A percentile compares a stretch with the other conserved stretches of the same genome.
Evolutionary conservation across 2,113 vertebrate species (phyloP).

Genomic region (Microcebus murinus): DNA sequence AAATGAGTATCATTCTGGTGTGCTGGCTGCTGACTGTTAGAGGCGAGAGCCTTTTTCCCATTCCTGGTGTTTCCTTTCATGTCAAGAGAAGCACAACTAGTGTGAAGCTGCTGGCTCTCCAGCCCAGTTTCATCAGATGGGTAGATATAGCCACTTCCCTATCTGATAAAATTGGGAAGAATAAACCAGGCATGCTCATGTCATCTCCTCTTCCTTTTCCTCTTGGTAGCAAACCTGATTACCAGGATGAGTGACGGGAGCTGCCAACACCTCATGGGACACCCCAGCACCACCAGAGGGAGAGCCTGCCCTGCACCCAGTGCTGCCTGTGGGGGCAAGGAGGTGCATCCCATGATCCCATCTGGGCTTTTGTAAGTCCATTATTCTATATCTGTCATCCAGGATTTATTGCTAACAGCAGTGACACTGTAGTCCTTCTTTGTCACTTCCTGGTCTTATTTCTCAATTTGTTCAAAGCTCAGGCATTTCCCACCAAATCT

Average conservation of each 20-base stretch:
- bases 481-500: neutral
- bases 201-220: neutral
- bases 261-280: neutral
- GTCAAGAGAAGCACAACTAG: neutral
- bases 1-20: neutral
- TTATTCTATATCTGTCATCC: neutral
- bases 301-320: neutral
- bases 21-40: neutral
- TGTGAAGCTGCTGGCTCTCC: neutral
- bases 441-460: neutral
- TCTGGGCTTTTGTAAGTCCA: neutral
- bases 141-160: neutral
- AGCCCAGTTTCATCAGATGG: neutral
- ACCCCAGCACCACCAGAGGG: neutral
- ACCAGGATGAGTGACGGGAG: neutral
- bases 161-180: neutral
- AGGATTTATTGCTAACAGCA: neutral
- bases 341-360: neutral
- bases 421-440: neutral
- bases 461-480: neutral
- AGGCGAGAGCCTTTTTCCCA: neutral
- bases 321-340: neutral
- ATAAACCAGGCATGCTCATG: neutral
- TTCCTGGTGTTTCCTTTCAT: neutral
- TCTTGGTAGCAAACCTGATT: neutral